phyloP scores from a whole-genome alignment of 1,140 invertebrate species.

The Lepidostoma basale region DNA sequence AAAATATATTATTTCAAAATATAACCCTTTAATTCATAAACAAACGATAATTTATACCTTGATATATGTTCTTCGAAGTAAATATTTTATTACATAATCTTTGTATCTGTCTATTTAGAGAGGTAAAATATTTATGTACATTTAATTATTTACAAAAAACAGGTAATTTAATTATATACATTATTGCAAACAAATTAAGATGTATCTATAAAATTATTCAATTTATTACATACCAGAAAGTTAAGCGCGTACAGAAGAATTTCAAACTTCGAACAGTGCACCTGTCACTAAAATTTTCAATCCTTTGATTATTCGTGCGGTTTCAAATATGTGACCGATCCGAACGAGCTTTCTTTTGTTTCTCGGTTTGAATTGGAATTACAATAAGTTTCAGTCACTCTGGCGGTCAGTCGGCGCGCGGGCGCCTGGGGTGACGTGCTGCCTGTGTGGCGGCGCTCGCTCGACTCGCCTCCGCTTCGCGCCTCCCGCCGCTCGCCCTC shows the following conservation, averaged over 20 bases:
- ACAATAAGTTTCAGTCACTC: not conserved
- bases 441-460: slow-evolving; percentile 32
- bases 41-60: too few species aligned
- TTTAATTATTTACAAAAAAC: too few species aligned
- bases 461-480: slow-evolving; percentile 5
- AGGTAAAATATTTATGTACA: too few species aligned
- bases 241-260: not conserved
- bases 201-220: too few species aligned
- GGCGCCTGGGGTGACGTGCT: slow-evolving; percentile 29
- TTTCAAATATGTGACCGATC: not conserved
- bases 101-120: too few species aligned
- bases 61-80: too few species aligned
- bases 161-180: too few species aligned
- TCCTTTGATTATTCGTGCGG: not conserved
- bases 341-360: not conserved
- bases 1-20: too few species aligned
- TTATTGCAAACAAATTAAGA: too few species aligned
- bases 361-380: not conserved
- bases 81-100: too few species aligned
- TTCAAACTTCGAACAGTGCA: slow-evolving; percentile 19
- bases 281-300: slow-evolving; percentile 2
- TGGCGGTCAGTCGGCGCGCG: slow-evolving; percentile 28
- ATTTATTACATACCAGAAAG: slow-evolving; percentile 11
- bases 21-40: too few species aligned
- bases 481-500: too few species aligned